These are phyloP conservation scores for Ariopsis seemanni DNA, from an alignment of 2,113 vertebrate species.

Conservation along the genomic window DNA sequence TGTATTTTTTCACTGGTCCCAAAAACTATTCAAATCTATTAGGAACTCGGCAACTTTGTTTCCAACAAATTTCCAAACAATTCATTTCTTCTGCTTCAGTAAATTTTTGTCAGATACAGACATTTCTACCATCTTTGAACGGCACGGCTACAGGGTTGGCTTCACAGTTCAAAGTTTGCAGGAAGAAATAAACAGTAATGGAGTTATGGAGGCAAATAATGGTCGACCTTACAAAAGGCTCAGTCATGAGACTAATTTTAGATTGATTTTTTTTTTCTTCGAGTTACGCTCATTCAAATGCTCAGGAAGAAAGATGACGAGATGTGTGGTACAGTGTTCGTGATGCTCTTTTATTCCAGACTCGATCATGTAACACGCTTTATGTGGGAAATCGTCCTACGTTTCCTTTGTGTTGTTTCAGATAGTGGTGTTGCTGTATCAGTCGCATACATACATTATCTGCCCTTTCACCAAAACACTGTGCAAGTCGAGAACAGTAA, in stretches of 20 bases:
- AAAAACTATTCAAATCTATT: neutral
- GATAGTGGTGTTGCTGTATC: too few relatives aligned
- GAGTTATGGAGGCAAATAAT: neutral
- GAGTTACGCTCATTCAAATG: neutral
- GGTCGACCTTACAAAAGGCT: neutral
- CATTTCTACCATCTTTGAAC: neutral
- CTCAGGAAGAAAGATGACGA: neutral
- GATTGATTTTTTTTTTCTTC: neutral
- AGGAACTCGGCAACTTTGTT: neutral
- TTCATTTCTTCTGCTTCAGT: neutral
- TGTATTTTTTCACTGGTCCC: neutral
- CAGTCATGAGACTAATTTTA: neutral
- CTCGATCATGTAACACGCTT: neutral
- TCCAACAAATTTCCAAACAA: neutral
- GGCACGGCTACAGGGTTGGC: neutral
- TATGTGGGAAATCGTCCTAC: neutral
- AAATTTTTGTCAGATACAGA: neutral
- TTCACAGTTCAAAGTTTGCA: neutral
- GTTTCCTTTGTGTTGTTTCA: neutral
- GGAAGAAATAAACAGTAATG: neutral
- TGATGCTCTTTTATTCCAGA: neutral
- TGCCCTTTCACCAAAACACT: neutral
- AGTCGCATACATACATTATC: neutral
- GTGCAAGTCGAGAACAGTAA: neutral
- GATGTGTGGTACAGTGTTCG: neutral